Conservation (phyloP, 1,140 invertebrate genomes). For the Phenacoccus solenopsis region DNA sequence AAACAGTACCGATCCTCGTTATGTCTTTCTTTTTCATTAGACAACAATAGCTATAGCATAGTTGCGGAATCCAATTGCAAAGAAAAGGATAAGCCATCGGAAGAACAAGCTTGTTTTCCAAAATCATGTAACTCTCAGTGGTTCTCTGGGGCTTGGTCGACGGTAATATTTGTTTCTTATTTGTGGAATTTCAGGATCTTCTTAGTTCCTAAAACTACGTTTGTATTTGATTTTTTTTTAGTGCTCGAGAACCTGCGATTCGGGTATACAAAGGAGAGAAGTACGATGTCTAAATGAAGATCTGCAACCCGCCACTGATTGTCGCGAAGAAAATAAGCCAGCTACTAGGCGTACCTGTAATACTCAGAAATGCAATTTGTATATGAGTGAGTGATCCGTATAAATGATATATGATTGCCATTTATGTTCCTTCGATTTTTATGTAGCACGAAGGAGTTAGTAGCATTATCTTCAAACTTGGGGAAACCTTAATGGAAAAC, state of each 20-base stretch:
- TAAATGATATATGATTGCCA: no score
- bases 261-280: conserved; percentile 44
- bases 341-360: conserved; percentile 45
- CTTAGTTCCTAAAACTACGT: no score
- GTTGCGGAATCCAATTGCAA: conserved; percentile 30
- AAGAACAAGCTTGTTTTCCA: conserved; percentile 33
- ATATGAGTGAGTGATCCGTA: background rate
- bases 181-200: no score
- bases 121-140: conserved; percentile 41
- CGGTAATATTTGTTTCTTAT: no score
- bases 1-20: conserved; percentile 44
- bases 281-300: conserved; percentile 45
- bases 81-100: conserved; percentile 28
- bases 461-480: no score
- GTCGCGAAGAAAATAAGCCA: conserved; percentile 42
- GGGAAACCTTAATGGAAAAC: no score
- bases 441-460: no score
- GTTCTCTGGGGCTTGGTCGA: conserved; percentile 47
- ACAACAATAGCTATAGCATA: conserved; percentile 23
- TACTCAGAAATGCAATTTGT: conserved; percentile 39
- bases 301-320: conserved; percentile 35
- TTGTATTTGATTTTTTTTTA: conserved; percentile 25
- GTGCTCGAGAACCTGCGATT: conserved; percentile 44
- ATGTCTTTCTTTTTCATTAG: conserved; percentile 35
- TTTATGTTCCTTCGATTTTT: no score